Conservation (phyloP, 2,797 vertebrate species). For the Heteromormyrus szaboi region DNA sequence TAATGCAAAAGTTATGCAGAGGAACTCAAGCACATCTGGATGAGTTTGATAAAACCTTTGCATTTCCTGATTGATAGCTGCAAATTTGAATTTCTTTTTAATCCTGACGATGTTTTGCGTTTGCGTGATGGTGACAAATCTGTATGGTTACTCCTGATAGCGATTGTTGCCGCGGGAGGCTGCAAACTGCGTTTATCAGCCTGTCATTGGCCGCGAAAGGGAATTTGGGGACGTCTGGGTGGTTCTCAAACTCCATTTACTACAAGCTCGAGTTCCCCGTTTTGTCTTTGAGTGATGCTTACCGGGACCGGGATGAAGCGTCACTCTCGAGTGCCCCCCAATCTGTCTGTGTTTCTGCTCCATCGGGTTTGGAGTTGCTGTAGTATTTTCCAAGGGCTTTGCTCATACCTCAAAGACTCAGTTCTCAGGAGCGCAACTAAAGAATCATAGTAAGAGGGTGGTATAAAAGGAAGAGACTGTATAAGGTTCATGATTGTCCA, state of each 20-base stretch:
- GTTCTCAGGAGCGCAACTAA: background rate
- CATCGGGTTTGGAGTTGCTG: background rate
- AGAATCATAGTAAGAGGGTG: background rate
- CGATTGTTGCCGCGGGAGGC: background rate
- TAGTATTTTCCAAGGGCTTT: background rate
- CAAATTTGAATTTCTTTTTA: background rate
- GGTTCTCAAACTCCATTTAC: background rate
- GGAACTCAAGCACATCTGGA: background rate
- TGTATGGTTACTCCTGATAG: background rate
- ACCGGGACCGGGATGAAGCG: background rate
- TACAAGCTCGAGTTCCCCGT: background rate
- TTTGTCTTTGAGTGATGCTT: background rate
- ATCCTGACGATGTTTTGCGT: background rate
- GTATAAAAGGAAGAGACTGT: background rate
- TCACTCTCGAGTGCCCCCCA: background rate
- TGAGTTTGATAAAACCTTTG: background rate
- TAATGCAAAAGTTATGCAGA: background rate
- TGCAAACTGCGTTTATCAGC: background rate
- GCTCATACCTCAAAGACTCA: background rate
- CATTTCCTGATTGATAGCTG: background rate
- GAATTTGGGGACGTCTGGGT: background rate
- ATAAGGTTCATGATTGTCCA: background rate
- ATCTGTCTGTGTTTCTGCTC: background rate
- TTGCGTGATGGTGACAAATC: background rate
- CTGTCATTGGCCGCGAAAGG: background rate